Base-by-base conservation (phyloP, 2,797 vertebrate species). In the Myotis planiceps region DNA sequence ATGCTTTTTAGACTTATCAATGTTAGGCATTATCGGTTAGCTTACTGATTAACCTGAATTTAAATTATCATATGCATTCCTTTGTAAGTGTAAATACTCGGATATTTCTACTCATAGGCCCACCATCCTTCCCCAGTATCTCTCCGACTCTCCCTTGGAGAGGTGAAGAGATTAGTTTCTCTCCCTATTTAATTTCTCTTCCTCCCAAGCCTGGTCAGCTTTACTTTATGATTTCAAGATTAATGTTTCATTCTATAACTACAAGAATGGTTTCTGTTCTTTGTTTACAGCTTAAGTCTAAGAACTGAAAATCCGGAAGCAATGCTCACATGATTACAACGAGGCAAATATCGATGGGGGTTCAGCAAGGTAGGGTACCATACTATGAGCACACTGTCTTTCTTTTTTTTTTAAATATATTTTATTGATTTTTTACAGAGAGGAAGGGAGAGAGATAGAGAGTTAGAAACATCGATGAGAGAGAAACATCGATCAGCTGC, bases 221-320 rank as follows among this genome's bases (percentile, higher is more conserved):
- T 55, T 71, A 51, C 39, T 47, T 80, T 47, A 71, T 42, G 15
- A 91, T 68, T 96, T 82, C 63, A 85, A 34, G 84, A 95, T 60
- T 60, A 39, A 29, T 25, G 32, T 34, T 88, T 60, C 76, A 6
- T 74, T 74, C 53, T 65, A 79, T 18, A 86, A 10, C 25, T 34
- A 25, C 8, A 78, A 29, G n/a, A 68, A 29, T 75, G 18, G 14
- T 82, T 94, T 88, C 39, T 66, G 21, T 83, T 80, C 60, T 92
- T 80, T 82, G 39, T 95, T 85, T 94, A 63, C 42, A 78, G 75
- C 5, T 19, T 15, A 25, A 76, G 25, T 82, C 69, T 65, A 94
- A 79, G 80, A 69, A 79, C 0, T 29, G 47, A 94, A 81, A 82
- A 51, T 27, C 66, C 13, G 37, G 37, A 88, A 69, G 19, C 27